These are phyloP conservation scores for Typhlichthys eigenmanni DNA, from an alignment of 2,797 vertebrate genomes.

Conservation along the genomic window DNA sequence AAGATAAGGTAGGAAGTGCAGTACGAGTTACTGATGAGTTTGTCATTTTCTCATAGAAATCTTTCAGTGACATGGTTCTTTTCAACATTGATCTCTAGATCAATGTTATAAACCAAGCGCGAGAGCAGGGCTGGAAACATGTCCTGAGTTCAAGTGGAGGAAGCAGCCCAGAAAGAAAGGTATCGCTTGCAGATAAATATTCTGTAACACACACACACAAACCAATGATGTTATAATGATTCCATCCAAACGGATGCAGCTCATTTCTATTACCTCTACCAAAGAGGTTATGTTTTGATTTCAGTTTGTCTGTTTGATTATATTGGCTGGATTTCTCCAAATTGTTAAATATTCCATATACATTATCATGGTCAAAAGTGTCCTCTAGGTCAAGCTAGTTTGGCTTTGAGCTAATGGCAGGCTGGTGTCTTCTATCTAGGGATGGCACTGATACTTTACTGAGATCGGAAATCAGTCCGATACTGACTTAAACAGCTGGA, in stretches of 20 bases:
- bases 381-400: background rate
- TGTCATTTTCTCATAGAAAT: too few relatives aligned
- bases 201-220: background rate
- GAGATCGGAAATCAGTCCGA: too few relatives aligned
- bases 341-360: too few relatives aligned
- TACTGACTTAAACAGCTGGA: too few relatives aligned
- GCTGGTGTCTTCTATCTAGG: constrained; percentile 6
- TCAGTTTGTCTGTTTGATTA: too few relatives aligned
- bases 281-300: background rate
- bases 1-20: constrained; percentile 83
- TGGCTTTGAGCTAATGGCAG: background rate
- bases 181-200: constrained; percentile 21
- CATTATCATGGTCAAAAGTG: too few relatives aligned
- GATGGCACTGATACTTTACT: too few relatives aligned
- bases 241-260: too few relatives aligned
- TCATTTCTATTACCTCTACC: background rate
- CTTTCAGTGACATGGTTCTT: constrained; percentile 2
- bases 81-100: constrained; percentile 69
- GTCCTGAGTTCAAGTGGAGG: constrained; percentile 89
- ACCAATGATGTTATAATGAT: too few relatives aligned
- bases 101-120: constrained; percentile 91
- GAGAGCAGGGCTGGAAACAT: constrained; percentile 96
- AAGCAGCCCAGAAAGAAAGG: constrained; percentile 82
- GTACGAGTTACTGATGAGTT: background rate
- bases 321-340: too few relatives aligned